Percentiles rank a stretch among this genome's conserved stretches.
Conservation (phyloP, 2,797 vertebrate genomes). For the Triplophysa bombifrons region DNA sequence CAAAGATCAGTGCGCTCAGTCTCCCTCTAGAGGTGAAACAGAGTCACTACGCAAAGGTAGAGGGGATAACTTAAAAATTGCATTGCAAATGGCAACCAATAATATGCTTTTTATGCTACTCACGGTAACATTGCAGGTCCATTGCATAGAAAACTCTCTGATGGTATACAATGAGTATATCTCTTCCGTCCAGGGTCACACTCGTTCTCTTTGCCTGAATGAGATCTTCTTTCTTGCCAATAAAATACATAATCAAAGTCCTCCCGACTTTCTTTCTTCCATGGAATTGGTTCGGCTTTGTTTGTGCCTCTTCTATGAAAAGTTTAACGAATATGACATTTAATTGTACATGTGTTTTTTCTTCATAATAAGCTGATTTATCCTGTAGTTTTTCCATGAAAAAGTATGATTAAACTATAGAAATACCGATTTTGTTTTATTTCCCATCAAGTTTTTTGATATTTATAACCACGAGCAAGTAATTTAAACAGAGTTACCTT, state of each 20-base stretch:
- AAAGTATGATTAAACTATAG: no score
- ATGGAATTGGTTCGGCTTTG: constrained; percentile 52
- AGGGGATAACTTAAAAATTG: not conserved
- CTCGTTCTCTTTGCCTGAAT: constrained; percentile 75
- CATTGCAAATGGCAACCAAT: not conserved
- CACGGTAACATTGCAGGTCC: constrained; percentile 93
- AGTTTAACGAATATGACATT: not conserved
- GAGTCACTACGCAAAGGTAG: not conserved
- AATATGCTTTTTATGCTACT: constrained; percentile 65
- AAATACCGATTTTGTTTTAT: no score
- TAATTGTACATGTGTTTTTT: not conserved
- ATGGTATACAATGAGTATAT: constrained; percentile 86
- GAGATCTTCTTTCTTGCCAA: constrained; percentile 85
- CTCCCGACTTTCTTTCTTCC: constrained; percentile 50
- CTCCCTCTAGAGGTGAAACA: constrained; percentile 33
- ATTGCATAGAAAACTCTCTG: constrained; percentile 83
- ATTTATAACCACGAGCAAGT: not conserved
- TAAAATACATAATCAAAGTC: constrained; percentile 48
- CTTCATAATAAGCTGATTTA: not conserved
- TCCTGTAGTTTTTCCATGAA: no score
- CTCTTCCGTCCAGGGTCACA: constrained; percentile 79
- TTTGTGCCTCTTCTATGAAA: not conserved
- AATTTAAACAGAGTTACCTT: constrained; percentile 1
- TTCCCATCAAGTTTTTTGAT: no score
- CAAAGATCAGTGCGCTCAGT: constrained; percentile 17